These are phyloP conservation scores for Tenebrosternarchus preto DNA, from an alignment of 2,113 vertebrate species.

Conservation along the genomic window DNA sequence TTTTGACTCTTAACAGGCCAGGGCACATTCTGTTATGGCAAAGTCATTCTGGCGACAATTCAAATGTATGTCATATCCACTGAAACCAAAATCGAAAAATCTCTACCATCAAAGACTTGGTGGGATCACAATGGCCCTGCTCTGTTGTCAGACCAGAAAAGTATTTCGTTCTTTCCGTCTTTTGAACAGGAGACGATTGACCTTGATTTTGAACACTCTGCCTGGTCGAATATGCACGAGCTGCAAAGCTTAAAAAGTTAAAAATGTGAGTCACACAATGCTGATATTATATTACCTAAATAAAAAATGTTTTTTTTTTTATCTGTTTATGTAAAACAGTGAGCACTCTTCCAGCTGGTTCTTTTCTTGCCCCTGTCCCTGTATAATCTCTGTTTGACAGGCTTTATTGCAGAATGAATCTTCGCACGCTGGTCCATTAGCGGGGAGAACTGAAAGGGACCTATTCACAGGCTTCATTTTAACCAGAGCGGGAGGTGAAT, in stretches of 20 bases:
- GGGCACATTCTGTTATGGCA: no score
- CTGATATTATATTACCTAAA: constrained; percentile 33
- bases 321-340: constrained; percentile 42
- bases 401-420: constrained; percentile 37
- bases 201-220: constrained; percentile 30
- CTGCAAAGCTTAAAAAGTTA: background rate
- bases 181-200: constrained; percentile 9
- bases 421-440: constrained; percentile 47
- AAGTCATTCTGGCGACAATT: no score
- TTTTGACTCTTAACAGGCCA: no score
- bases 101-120: background rate
- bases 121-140: constrained; percentile 26
- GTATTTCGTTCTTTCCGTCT: background rate
- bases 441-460: constrained; percentile 36
- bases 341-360: constrained; percentile 41
- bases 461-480: constrained; percentile 50
- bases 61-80: no score
- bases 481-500: constrained; percentile 49
- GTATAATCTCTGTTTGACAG: constrained; percentile 34
- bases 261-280: background rate
- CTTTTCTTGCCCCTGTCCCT: constrained; percentile 21
- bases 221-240: background rate
- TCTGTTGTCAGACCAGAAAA: constrained; percentile 14
- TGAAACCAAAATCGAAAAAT: background rate
- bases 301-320: background rate